Conservation (phyloP, 2,888 invertebrate genomes). For the Laspeyria flexula region DNA sequence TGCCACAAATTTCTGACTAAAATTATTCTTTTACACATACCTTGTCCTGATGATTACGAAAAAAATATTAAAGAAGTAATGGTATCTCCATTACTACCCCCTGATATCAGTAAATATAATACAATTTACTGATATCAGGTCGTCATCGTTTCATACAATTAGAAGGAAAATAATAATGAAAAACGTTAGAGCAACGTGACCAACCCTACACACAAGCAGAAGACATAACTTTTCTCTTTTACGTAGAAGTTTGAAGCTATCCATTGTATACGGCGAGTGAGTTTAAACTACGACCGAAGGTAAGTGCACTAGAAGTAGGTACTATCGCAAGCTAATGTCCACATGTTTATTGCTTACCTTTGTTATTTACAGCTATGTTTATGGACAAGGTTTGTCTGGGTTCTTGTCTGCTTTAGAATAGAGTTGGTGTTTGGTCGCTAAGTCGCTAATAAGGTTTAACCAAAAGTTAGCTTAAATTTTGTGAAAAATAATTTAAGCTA, state of each 20-base stretch:
- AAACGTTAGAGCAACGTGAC: neutral
- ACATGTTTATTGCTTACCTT: neutral
- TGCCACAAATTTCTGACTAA: too few species aligned
- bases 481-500: too few species aligned
- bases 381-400: neutral
- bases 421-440: too few species aligned
- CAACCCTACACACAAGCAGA: neutral
- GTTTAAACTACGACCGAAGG: neutral
- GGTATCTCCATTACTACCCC: too few species aligned
- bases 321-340: neutral
- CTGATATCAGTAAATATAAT: too few species aligned
- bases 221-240: slow-evolving; percentile 3
- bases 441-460: too few species aligned
- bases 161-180: neutral
- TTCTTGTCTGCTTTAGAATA: neutral
- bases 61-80: too few species aligned
- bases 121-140: too few species aligned
- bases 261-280: slow-evolving; percentile 13
- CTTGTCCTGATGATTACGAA: too few species aligned
- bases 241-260: slow-evolving; percentile 19
- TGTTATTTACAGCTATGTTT: neutral
- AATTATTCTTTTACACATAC: too few species aligned
- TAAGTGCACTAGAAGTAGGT: neutral
- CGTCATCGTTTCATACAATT: too few species aligned
- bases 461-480: too few species aligned